These are phyloP conservation scores for Arnoldichthys spilopterus DNA, from an alignment of 2,797 vertebrate species.

Conservation along the genomic window DNA sequence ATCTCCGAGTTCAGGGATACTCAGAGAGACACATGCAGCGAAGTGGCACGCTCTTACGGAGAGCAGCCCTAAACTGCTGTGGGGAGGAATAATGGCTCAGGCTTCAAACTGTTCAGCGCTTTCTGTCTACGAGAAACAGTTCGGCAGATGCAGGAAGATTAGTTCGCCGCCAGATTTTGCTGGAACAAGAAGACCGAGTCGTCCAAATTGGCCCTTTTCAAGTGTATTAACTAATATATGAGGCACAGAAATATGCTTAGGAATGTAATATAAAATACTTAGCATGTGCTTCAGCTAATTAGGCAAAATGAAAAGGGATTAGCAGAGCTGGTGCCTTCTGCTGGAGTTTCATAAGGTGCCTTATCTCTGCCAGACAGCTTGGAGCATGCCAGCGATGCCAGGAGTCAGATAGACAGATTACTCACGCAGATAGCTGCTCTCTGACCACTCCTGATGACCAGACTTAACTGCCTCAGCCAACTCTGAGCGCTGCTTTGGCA, in stretches of 20 bases:
- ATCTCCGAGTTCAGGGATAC: slow-evolving; percentile 8
- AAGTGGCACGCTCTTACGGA: background rate
- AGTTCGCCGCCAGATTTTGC: background rate
- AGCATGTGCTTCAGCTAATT: slow-evolving; percentile 32
- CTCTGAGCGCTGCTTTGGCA: slow-evolving; percentile 19
- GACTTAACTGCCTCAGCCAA: slow-evolving; percentile 31
- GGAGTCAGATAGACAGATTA: slow-evolving; percentile 42
- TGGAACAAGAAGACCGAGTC: background rate
- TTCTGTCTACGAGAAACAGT: slow-evolving; percentile 1
- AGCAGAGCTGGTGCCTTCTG: slow-evolving; percentile 15
- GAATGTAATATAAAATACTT: background rate
- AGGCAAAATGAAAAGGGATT: slow-evolving; percentile 32
- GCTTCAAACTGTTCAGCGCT: background rate
- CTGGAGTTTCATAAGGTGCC: slow-evolving; percentile 22
- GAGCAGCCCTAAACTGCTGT: background rate
- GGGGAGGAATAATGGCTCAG: background rate
- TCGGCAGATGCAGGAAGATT: background rate
- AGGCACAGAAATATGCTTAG: slow-evolving; percentile 12
- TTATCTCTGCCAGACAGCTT: slow-evolving; percentile 42
- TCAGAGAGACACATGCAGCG: background rate
- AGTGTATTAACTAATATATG: background rate
- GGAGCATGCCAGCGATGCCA: slow-evolving; percentile 31
- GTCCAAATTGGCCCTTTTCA: slow-evolving; percentile 3
- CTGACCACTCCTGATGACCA: slow-evolving; percentile 37
- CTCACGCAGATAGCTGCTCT: slow-evolving; percentile 27